Evolutionary conservation across 1,140 invertebrate species (phyloP), one percentile per base, ranked within the genome.

Genomic region (Drosophila rhopaloa): DNA sequence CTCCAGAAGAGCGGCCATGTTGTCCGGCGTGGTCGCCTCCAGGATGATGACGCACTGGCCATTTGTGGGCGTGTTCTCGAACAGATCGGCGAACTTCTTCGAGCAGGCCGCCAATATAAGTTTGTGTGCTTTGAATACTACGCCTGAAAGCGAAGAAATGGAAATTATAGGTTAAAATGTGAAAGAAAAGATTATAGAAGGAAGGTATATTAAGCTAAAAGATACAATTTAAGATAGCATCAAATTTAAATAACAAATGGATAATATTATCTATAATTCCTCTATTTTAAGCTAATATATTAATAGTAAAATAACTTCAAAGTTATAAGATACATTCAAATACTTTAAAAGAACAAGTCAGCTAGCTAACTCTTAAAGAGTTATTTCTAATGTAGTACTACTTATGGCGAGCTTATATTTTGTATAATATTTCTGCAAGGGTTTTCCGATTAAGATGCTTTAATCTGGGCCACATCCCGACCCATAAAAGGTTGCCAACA

Each of bases 101-200:
- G 97, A 98, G 93, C 97, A 98, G 92, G 97, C 97, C 80, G 97
- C 97, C 91, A 98, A 93, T 68, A 98, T 98, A 77, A 98, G 94
- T 93, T 96, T 96, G 94, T 98, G 97, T 71, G 97, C 97, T 93
- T 97, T 96, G 92, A 98, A 97, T 81, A 96, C 97, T 86, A 96
- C 95, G 92, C 97, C 97, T 97, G 93, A 1, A 95, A 95, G 1
- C 1, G 1, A 2, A 11, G 37, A 40, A 13, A n/a, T 5, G 13
- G 19, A 8, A 27, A 11, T 19, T 24, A 4, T 2, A 13, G 14
- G 11, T 44, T 29, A 40, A 5, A 32, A 4, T 27, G 7, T 11
- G 7, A 32, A 32, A 32, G 4, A 7, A 8, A 32, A 32, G 8
- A 32, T 7, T 8, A 32, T 32, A 32, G 6, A 7, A 32, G 29